Evolutionary conservation across 2,113 vertebrate genomes (phyloP).

Genomic region (Festucalex cinctus): DNA sequence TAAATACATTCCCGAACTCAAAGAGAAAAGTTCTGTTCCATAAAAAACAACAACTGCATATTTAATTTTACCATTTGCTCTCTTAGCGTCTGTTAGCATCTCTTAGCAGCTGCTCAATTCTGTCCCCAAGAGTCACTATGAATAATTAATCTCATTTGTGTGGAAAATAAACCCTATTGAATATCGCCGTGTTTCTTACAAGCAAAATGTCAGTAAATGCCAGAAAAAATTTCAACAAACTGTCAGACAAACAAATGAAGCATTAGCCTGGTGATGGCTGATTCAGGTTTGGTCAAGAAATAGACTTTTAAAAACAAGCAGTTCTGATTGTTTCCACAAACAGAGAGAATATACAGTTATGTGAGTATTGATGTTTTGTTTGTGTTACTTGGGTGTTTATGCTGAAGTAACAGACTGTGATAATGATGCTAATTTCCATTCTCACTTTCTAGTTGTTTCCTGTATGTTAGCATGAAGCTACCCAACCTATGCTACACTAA

Average conservation of each 20-base stretch:
- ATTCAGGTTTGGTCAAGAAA: neutral
- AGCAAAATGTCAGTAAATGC: neutral
- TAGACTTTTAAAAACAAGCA: neutral
- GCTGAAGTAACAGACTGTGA: too few relatives aligned
- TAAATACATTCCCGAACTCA: neutral
- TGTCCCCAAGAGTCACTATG: neutral
- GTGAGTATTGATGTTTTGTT: too few relatives aligned
- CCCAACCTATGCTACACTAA: too few relatives aligned
- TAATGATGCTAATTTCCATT: too few relatives aligned
- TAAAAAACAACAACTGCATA: neutral
- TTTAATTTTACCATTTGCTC: neutral
- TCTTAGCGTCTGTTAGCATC: neutral
- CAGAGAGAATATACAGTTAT: neutral
- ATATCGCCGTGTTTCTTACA: neutral
- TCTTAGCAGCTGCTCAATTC: neutral
- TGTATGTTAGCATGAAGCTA: too few relatives aligned
- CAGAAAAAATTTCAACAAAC: neutral
- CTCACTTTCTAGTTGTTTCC: too few relatives aligned
- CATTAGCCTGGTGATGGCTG: neutral
- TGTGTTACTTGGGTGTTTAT: neutral
- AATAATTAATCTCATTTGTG: constrained; percentile 1
- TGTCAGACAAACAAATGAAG: neutral
- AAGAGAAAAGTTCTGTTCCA: neutral
- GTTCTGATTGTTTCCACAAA: neutral
- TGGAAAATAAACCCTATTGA: neutral